A percentile compares a stretch with the other conserved stretches of the same genome.
Evolutionary conservation across 2,797 vertebrate species (phyloP).

Genomic region (Schizopygopsis malacanthus): DNA sequence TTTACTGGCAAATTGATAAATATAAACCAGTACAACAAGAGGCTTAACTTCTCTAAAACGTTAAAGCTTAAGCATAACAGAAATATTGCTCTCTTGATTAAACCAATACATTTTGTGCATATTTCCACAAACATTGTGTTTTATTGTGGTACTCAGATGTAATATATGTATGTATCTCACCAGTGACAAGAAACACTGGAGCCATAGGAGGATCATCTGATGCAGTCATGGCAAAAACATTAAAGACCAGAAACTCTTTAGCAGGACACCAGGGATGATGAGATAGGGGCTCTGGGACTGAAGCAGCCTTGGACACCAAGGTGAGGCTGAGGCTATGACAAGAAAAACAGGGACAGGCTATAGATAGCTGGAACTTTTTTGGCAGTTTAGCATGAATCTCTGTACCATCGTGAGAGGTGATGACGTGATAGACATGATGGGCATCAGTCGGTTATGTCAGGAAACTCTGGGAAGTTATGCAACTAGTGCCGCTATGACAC

Average conservation of each 20-base stretch:
- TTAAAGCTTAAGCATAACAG: no score
- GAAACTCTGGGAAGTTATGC: neutral
- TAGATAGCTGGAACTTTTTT: neutral
- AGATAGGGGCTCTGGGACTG: neutral
- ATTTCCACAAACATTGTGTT: neutral
- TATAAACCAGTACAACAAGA: neutral
- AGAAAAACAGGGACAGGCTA: neutral
- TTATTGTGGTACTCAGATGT: neutral
- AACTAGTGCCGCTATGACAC: neutral
- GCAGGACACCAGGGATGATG: neutral
- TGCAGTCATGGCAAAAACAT: neutral
- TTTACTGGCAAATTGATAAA: neutral
- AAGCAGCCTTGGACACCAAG: neutral
- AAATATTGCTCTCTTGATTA: neutral
- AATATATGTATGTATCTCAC: no score
- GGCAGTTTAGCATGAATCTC: neutral
- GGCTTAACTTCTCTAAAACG: no score
- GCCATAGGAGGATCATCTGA: neutral
- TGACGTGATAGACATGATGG: neutral
- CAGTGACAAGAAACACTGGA: no score
- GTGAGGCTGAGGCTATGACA: neutral
- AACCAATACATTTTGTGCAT: neutral
- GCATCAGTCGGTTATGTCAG: neutral
- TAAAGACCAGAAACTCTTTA: no score
- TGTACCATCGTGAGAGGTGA: neutral